phyloP scores from a whole-genome alignment of 2,113 vertebrate species.

The Percina caprodes region DNA sequence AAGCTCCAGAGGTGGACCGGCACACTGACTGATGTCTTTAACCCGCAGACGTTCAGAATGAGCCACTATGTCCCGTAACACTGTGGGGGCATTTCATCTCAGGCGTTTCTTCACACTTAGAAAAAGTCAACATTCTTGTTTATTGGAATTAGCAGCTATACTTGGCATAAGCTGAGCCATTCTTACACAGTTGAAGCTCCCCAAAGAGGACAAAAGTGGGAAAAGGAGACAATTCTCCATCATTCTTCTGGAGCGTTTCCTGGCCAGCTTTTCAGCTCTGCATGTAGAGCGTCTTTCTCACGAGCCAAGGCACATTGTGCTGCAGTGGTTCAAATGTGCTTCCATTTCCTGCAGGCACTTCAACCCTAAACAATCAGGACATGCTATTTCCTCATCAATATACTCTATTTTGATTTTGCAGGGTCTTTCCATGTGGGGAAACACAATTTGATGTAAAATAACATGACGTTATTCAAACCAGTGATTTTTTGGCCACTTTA shows the following conservation, averaged over 20 bases:
- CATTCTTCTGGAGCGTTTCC: slow-evolving; percentile 40
- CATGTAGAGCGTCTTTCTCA: slow-evolving; percentile 43
- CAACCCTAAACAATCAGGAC: slow-evolving; percentile 46
- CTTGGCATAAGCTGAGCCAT: slow-evolving; percentile 18
- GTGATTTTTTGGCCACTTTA: neutral
- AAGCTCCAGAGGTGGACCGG: slow-evolving; percentile 38
- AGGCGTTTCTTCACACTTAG: slow-evolving; percentile 25
- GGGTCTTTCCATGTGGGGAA: neutral
- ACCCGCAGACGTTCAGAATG: slow-evolving; percentile 19
- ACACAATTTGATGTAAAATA: slow-evolving; percentile 19
- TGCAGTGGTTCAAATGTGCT: slow-evolving; percentile 44
- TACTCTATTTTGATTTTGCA: slow-evolving; percentile 13
- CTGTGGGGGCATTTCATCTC: slow-evolving; percentile 19
- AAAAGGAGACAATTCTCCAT: slow-evolving; percentile 44
- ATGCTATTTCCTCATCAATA: slow-evolving; percentile 23
- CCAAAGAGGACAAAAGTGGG: slow-evolving; percentile 36
- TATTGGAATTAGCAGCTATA: slow-evolving; percentile 45
- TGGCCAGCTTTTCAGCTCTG: slow-evolving; percentile 17
- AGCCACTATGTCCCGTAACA: slow-evolving; percentile 11
- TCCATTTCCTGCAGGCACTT: slow-evolving; percentile 55
- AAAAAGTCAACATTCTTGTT: slow-evolving; percentile 49
- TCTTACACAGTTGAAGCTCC: slow-evolving; percentile 17
- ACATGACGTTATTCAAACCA: neutral
- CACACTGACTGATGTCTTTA: slow-evolving; percentile 56
- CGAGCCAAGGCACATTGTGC: slow-evolving; percentile 47